phyloP scores from a whole-genome alignment of 2,113 vertebrate species.

The Coptodon rendalli region DNA sequence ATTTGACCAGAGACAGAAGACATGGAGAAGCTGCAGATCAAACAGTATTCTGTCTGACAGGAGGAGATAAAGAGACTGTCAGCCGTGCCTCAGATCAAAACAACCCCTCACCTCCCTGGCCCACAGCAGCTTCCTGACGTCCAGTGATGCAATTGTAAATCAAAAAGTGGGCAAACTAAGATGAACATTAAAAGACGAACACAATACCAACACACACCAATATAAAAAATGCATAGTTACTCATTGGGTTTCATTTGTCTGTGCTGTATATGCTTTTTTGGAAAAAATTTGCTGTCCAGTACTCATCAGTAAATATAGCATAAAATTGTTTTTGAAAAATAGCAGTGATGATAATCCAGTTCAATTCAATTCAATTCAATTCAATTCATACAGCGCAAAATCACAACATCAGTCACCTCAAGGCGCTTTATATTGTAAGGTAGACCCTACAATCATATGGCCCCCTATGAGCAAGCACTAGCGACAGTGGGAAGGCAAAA shows the following conservation, averaged over 20 bases:
- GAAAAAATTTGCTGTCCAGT: neutral
- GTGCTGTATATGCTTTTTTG: neutral
- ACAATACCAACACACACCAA: constrained; percentile 8
- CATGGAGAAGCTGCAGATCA: constrained; percentile 60
- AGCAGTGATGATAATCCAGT: neutral
- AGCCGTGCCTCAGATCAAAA: constrained; percentile 64
- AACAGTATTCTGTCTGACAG: constrained; percentile 68
- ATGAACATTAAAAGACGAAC: constrained; percentile 39
- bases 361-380: neutral
- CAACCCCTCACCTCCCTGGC: constrained; percentile 59
- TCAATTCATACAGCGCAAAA: neutral
- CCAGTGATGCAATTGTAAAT: constrained; percentile 43
- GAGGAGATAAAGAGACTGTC: constrained; percentile 68
- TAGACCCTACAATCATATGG: neutral
- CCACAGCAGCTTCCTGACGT: constrained; percentile 56
- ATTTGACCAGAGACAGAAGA: constrained; percentile 57
- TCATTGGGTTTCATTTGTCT: neutral
- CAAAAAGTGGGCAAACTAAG: constrained; percentile 54
- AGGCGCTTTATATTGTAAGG: neutral
- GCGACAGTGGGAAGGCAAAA: neutral
- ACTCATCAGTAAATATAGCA: neutral
- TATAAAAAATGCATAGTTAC: constrained; percentile 11
- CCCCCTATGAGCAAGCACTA: neutral
- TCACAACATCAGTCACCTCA: neutral
- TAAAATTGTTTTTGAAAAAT: neutral